phyloP scores from a whole-genome alignment of 2,797 vertebrate genomes.

The Carapus acus region DNA sequence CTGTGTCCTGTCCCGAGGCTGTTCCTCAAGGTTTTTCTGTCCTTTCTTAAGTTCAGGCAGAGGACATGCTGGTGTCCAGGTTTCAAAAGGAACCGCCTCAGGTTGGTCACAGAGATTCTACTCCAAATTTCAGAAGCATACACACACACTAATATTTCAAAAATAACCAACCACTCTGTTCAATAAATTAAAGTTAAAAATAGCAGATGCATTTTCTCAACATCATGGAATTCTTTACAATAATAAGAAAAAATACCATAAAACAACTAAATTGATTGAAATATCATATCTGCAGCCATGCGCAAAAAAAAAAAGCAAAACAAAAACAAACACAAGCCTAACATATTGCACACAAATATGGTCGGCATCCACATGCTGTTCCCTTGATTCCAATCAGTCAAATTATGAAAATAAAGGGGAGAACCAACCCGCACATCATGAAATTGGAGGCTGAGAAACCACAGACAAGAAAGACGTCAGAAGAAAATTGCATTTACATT shows the following conservation, averaged over 20 bases:
- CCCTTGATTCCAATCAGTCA: too few species aligned
- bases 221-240: constrained; percentile 41
- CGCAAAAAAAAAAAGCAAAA: constrained; percentile 19
- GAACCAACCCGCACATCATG: too few species aligned
- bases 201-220: constrained; percentile 38
- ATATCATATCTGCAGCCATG: constrained; percentile 59
- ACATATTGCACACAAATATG: constrained; percentile 10
- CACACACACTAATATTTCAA: constrained; percentile 31
- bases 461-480: constrained; percentile 11
- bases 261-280: constrained; percentile 48
- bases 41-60: constrained; percentile 17
- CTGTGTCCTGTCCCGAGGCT: constrained; percentile 13
- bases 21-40: not conserved
- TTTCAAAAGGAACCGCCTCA: constrained; percentile 41
- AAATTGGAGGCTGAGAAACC: constrained; percentile 34
- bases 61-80: constrained; percentile 37
- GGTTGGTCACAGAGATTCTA: constrained; percentile 32
- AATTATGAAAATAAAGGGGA: too few species aligned
- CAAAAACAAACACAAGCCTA: constrained; percentile 10
- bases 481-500: constrained; percentile 35
- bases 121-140: constrained; percentile 47
- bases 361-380: too few species aligned
- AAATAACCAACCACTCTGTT: constrained; percentile 59
- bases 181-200: constrained; percentile 60
- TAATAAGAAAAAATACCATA: constrained; percentile 66